These are phyloP conservation scores for Myiotriccus ornatus DNA, from an alignment of 2,797 vertebrate genomes.

Conservation along the genomic window DNA sequence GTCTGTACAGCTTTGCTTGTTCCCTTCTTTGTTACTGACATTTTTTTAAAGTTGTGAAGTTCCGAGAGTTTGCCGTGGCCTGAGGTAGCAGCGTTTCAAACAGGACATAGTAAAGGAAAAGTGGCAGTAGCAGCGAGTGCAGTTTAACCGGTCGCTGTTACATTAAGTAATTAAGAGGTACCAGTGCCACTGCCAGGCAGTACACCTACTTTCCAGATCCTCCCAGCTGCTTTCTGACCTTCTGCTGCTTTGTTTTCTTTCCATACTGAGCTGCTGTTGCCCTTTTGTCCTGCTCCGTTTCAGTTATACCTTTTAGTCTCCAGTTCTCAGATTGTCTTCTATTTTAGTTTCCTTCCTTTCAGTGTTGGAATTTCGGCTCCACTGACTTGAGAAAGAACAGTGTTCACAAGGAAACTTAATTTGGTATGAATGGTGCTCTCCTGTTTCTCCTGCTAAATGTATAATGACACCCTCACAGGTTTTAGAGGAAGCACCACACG, in stretches of 20 bases:
- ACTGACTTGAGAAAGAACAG: background rate
- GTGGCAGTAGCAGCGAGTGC: background rate
- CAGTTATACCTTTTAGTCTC: background rate
- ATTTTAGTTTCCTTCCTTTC: background rate
- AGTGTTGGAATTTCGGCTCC: background rate
- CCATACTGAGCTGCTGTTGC: background rate
- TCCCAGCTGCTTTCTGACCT: conserved; percentile 13
- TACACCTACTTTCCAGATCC: background rate
- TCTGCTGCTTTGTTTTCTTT: background rate
- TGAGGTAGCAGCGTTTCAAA: background rate
- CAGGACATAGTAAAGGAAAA: background rate
- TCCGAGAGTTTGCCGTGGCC: background rate
- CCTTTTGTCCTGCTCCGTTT: background rate
- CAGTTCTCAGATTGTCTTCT: background rate
- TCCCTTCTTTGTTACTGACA: background rate
- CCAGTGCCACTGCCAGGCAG: background rate
- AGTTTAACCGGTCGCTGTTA: background rate
- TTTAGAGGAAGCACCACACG: background rate
- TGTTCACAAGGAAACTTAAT: background rate
- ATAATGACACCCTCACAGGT: background rate
- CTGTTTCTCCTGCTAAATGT: background rate
- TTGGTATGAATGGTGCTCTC: background rate
- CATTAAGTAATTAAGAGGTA: conserved; percentile 29
- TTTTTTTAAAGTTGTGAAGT: background rate
- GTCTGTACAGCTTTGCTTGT: background rate